Conservation (phyloP, 2,113 vertebrate genomes). For the Pyrgilauda ruficollis region DNA sequence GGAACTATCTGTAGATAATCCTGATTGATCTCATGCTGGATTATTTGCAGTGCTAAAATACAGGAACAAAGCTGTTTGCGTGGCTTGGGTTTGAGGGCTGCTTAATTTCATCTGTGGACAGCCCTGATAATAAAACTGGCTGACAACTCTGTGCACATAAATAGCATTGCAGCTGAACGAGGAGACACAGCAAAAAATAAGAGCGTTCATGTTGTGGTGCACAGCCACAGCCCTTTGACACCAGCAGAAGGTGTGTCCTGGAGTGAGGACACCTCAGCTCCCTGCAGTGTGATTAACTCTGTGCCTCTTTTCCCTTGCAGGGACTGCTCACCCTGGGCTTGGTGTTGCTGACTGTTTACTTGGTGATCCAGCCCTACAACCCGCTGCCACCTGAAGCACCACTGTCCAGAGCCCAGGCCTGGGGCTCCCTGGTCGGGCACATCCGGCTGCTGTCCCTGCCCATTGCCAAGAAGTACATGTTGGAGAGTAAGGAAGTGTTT, state of each 20-base stretch:
- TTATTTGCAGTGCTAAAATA: not conserved
- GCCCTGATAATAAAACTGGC: not conserved
- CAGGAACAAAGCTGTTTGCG: not conserved
- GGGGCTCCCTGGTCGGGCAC: constrained; percentile 86
- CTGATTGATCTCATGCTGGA: not conserved
- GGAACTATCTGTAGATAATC: not conserved
- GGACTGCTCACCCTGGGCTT: constrained; percentile 81
- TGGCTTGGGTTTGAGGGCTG: not conserved
- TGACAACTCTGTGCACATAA: not conserved
- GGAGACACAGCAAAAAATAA: not conserved
- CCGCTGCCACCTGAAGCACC: constrained; percentile 74
- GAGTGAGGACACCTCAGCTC: not conserved
- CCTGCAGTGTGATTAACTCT: not conserved
- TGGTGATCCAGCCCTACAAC: constrained; percentile 84
- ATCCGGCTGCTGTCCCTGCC: constrained; percentile 89
- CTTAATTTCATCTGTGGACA: not conserved
- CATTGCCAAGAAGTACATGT: constrained; percentile 93
- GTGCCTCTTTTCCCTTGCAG: constrained; percentile 64
- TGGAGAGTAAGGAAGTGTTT: constrained; percentile 77
- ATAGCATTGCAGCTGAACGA: not conserved
- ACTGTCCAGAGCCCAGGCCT: constrained; percentile 78
- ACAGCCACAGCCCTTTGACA: not conserved
- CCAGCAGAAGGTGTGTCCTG: not conserved
- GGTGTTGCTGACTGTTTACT: constrained; percentile 81
- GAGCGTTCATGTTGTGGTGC: not conserved